A percentile compares a stretch with the other conserved stretches of the same genome.
Conservation (phyloP, 2,888 invertebrate genomes). For the Rhabditophanes sp. region DNA sequence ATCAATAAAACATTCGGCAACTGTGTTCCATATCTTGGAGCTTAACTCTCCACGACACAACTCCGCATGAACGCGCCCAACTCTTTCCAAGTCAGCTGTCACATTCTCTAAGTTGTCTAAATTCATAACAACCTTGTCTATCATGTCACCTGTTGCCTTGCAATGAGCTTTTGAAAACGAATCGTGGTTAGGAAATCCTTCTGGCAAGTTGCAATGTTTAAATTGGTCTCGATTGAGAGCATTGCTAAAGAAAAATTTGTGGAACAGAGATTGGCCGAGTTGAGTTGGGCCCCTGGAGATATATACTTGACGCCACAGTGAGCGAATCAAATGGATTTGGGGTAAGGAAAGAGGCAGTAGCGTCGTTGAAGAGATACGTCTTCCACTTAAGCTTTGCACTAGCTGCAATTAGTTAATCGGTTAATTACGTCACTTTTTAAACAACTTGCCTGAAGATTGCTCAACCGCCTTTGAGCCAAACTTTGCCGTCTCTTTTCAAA, state of each 20-base stretch:
- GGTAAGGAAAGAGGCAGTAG: conserved; percentile 37
- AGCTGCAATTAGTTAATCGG: conserved; percentile 5
- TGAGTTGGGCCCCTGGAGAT: conserved; percentile 38
- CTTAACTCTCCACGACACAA: conserved; percentile 32
- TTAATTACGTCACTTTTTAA: conserved; percentile 2
- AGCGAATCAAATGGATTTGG: conserved; percentile 38
- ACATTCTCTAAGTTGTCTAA: conserved; percentile 35
- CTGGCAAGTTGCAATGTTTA: conserved; percentile 26
- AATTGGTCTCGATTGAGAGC: conserved; percentile 37
- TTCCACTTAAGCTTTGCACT: conserved; percentile 12
- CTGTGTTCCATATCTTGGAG: conserved; percentile 38
- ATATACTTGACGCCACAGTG: conserved; percentile 24
- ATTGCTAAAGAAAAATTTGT: conserved; percentile 40
- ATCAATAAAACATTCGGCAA: conserved; percentile 41
- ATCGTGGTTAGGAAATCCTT: conserved; percentile 33
- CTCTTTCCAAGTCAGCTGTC: conserved; percentile 22
- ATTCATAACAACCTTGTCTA: conserved; percentile 40
- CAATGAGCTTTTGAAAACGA: conserved; percentile 34
- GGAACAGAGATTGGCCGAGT: conserved; percentile 36
- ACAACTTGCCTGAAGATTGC: conserved; percentile 21
- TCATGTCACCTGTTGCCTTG: conserved; percentile 33
- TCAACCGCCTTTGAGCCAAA: conserved; percentile 23
- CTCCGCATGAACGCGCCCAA: conserved; percentile 34
- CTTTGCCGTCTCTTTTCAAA: too few species aligned
- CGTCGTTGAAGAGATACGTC: conserved; percentile 29